A percentile compares a stretch with the other conserved stretches of the same genome.
Evolutionary conservation across 2,113 vertebrate genomes (phyloP).

Genomic region (Leptodactylus fuscus): DNA sequence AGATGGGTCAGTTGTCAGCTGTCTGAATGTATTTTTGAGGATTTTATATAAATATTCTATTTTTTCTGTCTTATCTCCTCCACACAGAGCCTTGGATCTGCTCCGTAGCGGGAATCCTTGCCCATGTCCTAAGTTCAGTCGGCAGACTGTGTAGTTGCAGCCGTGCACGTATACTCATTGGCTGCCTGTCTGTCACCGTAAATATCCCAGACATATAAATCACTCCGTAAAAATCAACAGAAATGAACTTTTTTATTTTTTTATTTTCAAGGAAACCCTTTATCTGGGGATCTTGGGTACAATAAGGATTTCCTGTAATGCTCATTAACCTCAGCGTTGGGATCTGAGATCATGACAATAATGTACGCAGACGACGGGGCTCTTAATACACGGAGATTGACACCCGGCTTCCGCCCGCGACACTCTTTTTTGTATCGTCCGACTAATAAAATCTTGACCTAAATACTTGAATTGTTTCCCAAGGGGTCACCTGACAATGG

Average conservation of each 20-base stretch:
- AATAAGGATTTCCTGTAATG: conserved; percentile 60
- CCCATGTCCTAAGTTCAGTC: not conserved
- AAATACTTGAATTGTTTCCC: conserved; percentile 40
- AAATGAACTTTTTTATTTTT: conserved; percentile 7
- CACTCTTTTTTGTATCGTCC: conserved; percentile 13
- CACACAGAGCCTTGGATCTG: not conserved
- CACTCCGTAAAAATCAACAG: conserved; percentile 37
- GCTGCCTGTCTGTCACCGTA: conserved; percentile 20
- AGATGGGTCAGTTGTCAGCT: too few species aligned
- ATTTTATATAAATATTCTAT: too few species aligned
- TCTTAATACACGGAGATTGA: conserved; percentile 1
- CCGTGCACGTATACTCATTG: conserved; percentile 52
- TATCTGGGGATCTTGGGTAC: conserved; percentile 43
- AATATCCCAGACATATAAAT: conserved; percentile 58
- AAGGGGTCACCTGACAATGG: conserved; percentile 45
- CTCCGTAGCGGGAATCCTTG: not conserved
- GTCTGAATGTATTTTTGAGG: too few species aligned
- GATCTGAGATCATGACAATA: conserved; percentile 25
- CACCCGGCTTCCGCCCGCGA: conserved; percentile 17
- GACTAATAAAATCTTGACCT: conserved; percentile 46
- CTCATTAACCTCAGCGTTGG: conserved; percentile 38
- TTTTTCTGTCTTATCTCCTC: not conserved
- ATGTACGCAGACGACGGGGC: conserved; percentile 12
- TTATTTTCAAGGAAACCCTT: conserved; percentile 43
- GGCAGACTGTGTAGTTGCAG: conserved; percentile 54